phyloP scores from a whole-genome alignment of 2,113 vertebrate species.

The Antennarius striatus region DNA sequence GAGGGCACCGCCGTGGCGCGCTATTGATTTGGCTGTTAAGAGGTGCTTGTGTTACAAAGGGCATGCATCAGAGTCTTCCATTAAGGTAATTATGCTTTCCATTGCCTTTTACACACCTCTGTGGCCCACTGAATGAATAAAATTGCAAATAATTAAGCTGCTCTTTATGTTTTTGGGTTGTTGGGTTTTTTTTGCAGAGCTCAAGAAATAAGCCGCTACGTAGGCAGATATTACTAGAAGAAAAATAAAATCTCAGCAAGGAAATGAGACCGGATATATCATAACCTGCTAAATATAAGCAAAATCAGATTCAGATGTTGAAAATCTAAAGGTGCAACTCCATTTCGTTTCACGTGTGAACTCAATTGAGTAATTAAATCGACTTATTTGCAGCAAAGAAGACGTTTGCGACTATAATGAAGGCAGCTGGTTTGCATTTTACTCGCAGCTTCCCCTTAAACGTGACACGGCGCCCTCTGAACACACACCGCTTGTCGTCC shows the following conservation, averaged over 20 bases:
- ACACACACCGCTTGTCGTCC: constrained; percentile 52
- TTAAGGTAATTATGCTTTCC: constrained; percentile 77
- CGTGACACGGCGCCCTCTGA: constrained; percentile 53
- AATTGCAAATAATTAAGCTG: constrained; percentile 73
- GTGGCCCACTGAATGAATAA: constrained; percentile 68
- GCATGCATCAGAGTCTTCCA: constrained; percentile 75
- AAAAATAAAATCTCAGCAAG: constrained; percentile 2
- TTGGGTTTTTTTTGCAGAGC: constrained; percentile 26
- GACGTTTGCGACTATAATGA: constrained; percentile 4
- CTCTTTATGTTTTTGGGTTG: constrained; percentile 49
- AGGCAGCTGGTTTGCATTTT: constrained; percentile 21
- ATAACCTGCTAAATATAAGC: constrained; percentile 16
- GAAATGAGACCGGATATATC: constrained; percentile 1
- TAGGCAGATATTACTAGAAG: constrained; percentile 20
- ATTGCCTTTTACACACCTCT: constrained; percentile 68
- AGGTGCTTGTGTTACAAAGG: constrained; percentile 79
- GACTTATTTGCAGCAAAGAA: constrained; percentile 16
- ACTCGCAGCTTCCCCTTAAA: constrained; percentile 40
- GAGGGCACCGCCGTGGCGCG: constrained; percentile 56
- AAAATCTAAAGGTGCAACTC: not conserved
- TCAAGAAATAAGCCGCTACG: constrained; percentile 36
- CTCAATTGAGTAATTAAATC: constrained; percentile 17
- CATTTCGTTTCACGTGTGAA: not conserved
- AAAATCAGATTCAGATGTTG: not conserved
- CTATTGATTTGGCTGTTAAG: constrained; percentile 80